Base-by-base conservation (phyloP, 1,140 invertebrate genomes). In the Macrotrachela quadricornifera region DNA sequence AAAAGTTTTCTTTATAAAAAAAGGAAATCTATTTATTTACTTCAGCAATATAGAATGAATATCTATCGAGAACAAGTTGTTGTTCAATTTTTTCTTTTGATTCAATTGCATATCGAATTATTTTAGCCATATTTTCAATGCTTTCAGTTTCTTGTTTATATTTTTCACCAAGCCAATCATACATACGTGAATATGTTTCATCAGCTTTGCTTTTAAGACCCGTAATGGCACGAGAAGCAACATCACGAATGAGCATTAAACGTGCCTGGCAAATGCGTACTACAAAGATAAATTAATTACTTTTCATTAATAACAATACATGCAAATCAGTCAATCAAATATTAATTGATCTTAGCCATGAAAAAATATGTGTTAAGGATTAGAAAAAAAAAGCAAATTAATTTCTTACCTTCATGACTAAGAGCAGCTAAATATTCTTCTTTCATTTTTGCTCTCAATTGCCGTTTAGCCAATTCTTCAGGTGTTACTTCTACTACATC, bases 61-160 rank as follows among this genome's bases (percentile, higher is more conserved):
- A 62, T 50, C 68, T 65, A 30, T 62, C 51, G 0, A 70, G 56
- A 14, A 60, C 54, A 17, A 70, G 46, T 55, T 69, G 61, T 40
- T 65, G 51, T 49, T 65, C 63, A 11, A 70, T 54, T 54, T 60
- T 63, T 49, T 61, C 43, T 21, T 59, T 58, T 21, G 56, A 59
- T 53, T 70, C 68, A 56, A 70, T 63, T 14, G 59, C 61, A 56
- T 62, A 49, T 39, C 64, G 59, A 56, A 66, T 60, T 9, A 64
- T 59, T 56, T 67, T 62, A 4, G 65, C 63, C 62, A 69, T 60
- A 12, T 66, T 61, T 49, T 69, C 62, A 60, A 70, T 69, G 53
- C 66, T 68, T 55, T 68, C 61, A 62, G 68, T 70, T 57, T 70
- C 67, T 49, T 64, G 65, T 10, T 67, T 60, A 57, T 64, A 70